phyloP scores from a whole-genome alignment of 2,888 invertebrate species.

The Noctua janthe region DNA sequence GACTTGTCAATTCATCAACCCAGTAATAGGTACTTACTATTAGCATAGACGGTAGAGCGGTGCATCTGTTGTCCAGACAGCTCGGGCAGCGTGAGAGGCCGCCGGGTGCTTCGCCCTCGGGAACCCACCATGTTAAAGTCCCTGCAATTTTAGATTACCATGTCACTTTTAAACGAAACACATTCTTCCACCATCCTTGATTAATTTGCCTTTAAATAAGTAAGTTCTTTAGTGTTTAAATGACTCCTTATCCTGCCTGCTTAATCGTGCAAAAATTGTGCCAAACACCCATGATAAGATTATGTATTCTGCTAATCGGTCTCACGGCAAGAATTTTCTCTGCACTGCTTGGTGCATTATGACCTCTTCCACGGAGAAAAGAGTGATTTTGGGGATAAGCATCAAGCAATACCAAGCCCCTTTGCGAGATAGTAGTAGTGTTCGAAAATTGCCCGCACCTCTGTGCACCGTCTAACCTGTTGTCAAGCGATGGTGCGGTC shows the following conservation, averaged over 20 bases:
- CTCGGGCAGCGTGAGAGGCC: slow-evolving; percentile 85
- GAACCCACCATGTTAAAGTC: slow-evolving; percentile 76
- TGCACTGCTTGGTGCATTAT: slow-evolving; percentile 2
- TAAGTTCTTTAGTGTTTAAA: neutral
- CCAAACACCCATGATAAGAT: neutral
- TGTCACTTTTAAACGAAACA: neutral
- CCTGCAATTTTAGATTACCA: slow-evolving; percentile 67
- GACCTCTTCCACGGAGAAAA: neutral
- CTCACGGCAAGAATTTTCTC: neutral
- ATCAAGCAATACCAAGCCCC: slow-evolving; percentile 5
- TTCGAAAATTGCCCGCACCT: neutral
- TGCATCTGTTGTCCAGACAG: slow-evolving; percentile 81
- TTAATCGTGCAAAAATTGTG: neutral
- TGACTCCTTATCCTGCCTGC: neutral
- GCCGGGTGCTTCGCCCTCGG: slow-evolving; percentile 78
- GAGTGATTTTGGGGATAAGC: neutral
- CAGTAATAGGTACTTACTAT: slow-evolving; percentile 76
- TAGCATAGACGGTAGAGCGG: slow-evolving; percentile 85
- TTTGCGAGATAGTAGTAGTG: neutral
- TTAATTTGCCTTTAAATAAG: neutral
- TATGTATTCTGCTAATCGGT: neutral
- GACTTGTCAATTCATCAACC: neutral
- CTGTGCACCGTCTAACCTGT: slow-evolving; percentile 23
- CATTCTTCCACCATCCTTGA: neutral
- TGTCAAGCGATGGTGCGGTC: slow-evolving; percentile 9